A percentile compares a stretch with the other conserved stretches of the same genome.
phyloP scores from a whole-genome alignment of 2,797 vertebrate genomes.

The Mycteria americana region DNA sequence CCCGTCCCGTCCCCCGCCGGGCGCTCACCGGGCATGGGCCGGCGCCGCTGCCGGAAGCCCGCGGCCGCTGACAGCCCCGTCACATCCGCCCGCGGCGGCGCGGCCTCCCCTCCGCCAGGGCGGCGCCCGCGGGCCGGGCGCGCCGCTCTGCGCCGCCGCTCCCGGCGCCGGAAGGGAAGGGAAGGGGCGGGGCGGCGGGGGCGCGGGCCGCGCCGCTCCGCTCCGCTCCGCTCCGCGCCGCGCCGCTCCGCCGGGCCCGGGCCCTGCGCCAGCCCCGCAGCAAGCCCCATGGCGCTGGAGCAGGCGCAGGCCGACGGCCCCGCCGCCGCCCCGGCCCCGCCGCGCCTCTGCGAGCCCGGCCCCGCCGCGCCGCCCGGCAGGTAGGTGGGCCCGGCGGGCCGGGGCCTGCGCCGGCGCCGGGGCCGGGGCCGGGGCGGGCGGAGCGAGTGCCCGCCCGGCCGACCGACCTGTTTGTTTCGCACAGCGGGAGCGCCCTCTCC shows the following conservation, averaged over 20 bases:
- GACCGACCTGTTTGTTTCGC: neutral
- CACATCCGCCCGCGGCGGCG: neutral
- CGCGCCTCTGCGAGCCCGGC: conserved; percentile 13
- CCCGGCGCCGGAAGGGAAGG: neutral
- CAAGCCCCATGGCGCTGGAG: neutral
- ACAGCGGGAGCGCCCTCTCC: conserved; percentile 44
- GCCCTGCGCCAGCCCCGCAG: neutral
- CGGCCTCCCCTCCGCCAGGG: neutral
- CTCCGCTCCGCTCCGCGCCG: neutral
- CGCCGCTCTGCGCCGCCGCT: neutral
- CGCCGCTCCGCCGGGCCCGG: neutral
- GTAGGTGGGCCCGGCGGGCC: neutral
- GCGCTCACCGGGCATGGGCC: neutral
- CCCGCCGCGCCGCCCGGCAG: neutral
- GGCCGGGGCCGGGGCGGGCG: too few species aligned
- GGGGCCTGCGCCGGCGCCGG: neutral
- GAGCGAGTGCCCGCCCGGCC: neutral
- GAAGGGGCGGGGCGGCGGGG: neutral
- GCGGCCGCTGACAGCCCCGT: neutral
- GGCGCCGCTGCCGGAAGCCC: neutral
- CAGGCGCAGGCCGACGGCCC: conserved; percentile 12
- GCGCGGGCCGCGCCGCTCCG: neutral
- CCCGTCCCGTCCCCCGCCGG: too few species aligned
- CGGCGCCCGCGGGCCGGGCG: neutral
- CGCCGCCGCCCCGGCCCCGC: conserved; percentile 21